These are phyloP conservation scores for Eulemur macaco DNA, from an alignment of 2,113 vertebrate species.

Conservation along the genomic window DNA sequence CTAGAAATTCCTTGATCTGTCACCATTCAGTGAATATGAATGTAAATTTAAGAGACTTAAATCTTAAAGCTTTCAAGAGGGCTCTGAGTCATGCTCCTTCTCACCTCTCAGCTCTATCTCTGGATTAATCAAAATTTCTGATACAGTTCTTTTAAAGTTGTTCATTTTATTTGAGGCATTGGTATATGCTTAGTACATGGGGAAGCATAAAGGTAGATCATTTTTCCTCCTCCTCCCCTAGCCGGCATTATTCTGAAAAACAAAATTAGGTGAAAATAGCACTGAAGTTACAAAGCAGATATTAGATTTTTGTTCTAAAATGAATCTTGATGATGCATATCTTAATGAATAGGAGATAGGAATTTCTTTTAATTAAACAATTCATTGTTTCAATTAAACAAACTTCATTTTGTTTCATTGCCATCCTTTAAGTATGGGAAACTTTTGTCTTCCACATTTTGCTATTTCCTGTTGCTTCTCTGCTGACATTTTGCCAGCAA, in stretches of 20 bases:
- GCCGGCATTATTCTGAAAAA: constrained; percentile 57
- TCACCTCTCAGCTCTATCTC: constrained; percentile 62
- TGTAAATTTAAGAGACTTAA: constrained; percentile 54
- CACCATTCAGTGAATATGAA: constrained; percentile 44
- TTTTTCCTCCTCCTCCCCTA: neutral
- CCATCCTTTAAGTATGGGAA: constrained; percentile 43
- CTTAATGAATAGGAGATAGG: constrained; percentile 61
- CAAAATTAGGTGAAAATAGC: constrained; percentile 25
- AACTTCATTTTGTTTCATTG: constrained; percentile 60
- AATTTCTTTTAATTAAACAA: constrained; percentile 68
- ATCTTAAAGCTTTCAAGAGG: constrained; percentile 68
- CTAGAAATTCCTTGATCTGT: constrained; percentile 68
- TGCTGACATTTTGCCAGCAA: constrained; percentile 59
- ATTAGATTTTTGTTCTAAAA: constrained; percentile 70
- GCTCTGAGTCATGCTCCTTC: constrained; percentile 58
- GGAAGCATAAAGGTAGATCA: constrained; percentile 49
- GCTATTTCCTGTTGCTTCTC: constrained; percentile 46
- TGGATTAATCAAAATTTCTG: constrained; percentile 68
- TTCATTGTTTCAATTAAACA: constrained; percentile 62
- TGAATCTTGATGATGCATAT: constrained; percentile 43
- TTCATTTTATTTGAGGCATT: constrained; percentile 64
- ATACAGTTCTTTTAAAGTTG: constrained; percentile 57
- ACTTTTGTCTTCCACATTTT: constrained; percentile 53
- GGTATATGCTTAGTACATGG: constrained; percentile 6
- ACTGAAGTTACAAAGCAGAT: constrained; percentile 64